Base-by-base conservation (phyloP, 2,888 invertebrate genomes). In the Stenichneumon culpator region DNA sequence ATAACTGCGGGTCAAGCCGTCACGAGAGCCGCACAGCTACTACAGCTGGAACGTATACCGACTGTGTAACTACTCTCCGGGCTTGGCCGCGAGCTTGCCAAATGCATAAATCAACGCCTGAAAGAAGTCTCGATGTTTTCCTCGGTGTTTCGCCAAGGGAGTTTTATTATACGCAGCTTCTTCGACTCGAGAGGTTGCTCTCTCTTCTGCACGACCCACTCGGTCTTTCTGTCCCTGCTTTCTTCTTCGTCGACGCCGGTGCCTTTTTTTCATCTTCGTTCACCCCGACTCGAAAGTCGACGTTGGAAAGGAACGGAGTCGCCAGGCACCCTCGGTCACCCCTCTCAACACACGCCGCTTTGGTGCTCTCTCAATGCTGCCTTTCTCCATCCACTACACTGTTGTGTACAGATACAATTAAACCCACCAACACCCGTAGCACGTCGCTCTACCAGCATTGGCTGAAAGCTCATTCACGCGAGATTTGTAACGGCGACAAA, bases 41-140 rank as follows among this genome's bases (percentile, higher is more conserved):
- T 54, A 32, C 50, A 52, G 60, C 81, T 32, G 73, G 79, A 57
- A 72, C 84, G 67, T 67, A 63, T 63, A 28, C 60, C 50, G 67
- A 67, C 75, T 68, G 65, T 82, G 69, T 75, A 75, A 77, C 81
- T 39, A 75, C 86, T 72, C 60, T 57, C 68, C 63, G 68, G 78
- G 63, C 69, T 70, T 60, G 50, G 65, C 70, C 68, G 65, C 60
- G 70, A 77, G 83, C 79, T 87, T 87, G 87, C 87, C 87, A 87
- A 87, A 86, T 86, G 82, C 85, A 87, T 87, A 87, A 87, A 87
- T 87, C 87, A 87, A 83, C 84, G 86, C 79, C 74, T 75, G 83
- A 85, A 87, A 87, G 84, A 86, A 86, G 86, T 86, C 84, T 67
- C 86, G 84, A 84, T 87, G 87, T 86, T 87, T 86, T 83, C 57